Evolutionary conservation across 2,113 vertebrate species (phyloP).

Genomic region (Myodes glareolus): DNA sequence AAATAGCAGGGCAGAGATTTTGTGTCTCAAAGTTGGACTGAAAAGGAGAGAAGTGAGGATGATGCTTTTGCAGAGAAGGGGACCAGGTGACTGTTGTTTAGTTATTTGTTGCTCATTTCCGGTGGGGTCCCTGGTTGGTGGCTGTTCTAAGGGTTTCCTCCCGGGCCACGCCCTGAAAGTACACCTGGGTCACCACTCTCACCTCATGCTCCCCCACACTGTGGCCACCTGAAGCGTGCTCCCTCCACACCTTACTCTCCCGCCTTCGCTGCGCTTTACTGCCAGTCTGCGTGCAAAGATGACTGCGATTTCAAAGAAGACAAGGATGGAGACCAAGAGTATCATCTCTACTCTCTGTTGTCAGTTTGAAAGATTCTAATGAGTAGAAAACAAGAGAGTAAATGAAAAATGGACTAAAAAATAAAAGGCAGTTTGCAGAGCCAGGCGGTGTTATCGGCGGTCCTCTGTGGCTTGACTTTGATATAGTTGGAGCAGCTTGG

Average conservation of each 20-base stretch:
- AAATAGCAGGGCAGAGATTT: neutral
- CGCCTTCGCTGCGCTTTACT: neutral
- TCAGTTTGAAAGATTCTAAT: neutral
- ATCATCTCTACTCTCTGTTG: neutral
- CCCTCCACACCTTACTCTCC: neutral
- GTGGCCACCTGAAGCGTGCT: neutral
- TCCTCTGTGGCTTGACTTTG: neutral
- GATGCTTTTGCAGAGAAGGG: neutral
- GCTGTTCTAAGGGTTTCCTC: neutral
- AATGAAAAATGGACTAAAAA: slow-evolving; percentile 3
- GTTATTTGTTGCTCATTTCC: slow-evolving; percentile 40
- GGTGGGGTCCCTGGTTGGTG: neutral
- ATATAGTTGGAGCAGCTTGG: slow-evolving; percentile 13
- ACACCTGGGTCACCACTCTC: neutral
- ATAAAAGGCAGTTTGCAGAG: neutral
- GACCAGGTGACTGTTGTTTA: neutral
- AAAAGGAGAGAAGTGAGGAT: neutral
- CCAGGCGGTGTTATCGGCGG: neutral
- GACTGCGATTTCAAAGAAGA: neutral
- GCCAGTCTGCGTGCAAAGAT: neutral
- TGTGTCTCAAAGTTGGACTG: slow-evolving; percentile 2
- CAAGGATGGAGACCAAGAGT: neutral
- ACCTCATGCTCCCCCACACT: neutral
- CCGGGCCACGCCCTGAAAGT: neutral
- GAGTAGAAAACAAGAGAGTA: slow-evolving; percentile 12